Base-by-base conservation (phyloP, 2,113 vertebrate species). In the Meleagris gallopavo region DNA sequence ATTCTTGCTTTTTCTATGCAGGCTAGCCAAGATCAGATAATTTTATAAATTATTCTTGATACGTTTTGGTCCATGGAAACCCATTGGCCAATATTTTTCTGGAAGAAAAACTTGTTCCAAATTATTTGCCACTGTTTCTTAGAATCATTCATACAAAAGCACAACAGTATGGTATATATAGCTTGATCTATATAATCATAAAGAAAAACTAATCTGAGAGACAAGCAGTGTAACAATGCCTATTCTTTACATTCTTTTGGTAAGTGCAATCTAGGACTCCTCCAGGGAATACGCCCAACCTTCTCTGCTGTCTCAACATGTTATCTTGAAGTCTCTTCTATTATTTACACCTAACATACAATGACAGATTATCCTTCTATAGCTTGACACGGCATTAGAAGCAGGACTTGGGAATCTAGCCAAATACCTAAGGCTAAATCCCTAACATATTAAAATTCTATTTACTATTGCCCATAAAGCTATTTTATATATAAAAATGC, bases 401-500 rank as follows among this genome's bases (percentile, higher is more conserved):
- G 45, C n/a, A 90, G 61, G 85, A 83, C 65, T 30, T 95, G 84
- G 93, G 83, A 95, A 79, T 52, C 13, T 20, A 88, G 95, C 96
- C 96, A 96, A 96, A 90, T 58, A 94, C 87, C 88, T 89, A 74
- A 94, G 81, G 83, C 77, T 93, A 90, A 96, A 94, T 89, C 76
- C 64, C 60, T 71, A 80, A 78, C 88, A 92, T 77, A 85, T 94
- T 90, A 94, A 74, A 97, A 76, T 27, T 20, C 62, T 86, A 87
- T 87, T 91, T 95, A 67, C 45, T 86, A 70, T 90, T 93, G 93
- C 79, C 92, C 70, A 82, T 58, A 94, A 94, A 77, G 85, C 34
- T 86, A 81, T 90, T 94, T 94, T 73, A 72, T 54, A 83, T 36
- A 95, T 40, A 83, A 72, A 90, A 90, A 83, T 54, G 55, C 83